Evolutionary conservation across 1,140 invertebrate species (phyloP).

Genomic region (Probaryconus sp.): DNA sequence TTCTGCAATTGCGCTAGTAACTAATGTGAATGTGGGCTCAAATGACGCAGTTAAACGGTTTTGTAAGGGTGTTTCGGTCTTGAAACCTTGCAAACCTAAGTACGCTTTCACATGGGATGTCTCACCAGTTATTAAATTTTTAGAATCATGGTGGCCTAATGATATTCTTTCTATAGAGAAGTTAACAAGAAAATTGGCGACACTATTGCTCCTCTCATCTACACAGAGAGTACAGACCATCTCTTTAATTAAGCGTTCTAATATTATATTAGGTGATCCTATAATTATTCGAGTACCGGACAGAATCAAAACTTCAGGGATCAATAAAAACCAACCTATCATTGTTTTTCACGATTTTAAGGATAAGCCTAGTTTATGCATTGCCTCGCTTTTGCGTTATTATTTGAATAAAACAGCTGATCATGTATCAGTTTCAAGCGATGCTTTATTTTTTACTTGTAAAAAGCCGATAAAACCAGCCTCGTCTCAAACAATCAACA

Average conservation of each 20-base stretch:
- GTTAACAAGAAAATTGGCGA: no score
- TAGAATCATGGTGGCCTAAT: neutral
- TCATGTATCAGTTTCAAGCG: neutral
- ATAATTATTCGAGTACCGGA: neutral
- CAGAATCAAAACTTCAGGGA: neutral
- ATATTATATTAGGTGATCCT: neutral
- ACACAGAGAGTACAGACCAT: no score
- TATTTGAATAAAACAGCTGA: constrained; percentile 1
- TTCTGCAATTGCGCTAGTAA: no score
- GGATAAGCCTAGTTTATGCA: neutral
- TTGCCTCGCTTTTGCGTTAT: neutral
- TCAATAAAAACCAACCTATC: neutral
- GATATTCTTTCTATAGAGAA: no score
- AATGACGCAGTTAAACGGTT: neutral
- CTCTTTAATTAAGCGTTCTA: neutral
- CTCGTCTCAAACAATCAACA: constrained; percentile 12
- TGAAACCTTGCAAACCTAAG: no score
- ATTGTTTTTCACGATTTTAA: neutral
- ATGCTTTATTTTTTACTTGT: neutral
- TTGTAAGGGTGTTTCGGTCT: neutral
- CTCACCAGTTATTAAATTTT: no score
- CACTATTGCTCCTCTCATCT: no score
- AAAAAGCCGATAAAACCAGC: constrained; percentile 7
- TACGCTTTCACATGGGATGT: no score
- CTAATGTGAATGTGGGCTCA: neutral